Conservation (phyloP, 2,113 vertebrate genomes). For the Maccullochella peelii region DNA sequence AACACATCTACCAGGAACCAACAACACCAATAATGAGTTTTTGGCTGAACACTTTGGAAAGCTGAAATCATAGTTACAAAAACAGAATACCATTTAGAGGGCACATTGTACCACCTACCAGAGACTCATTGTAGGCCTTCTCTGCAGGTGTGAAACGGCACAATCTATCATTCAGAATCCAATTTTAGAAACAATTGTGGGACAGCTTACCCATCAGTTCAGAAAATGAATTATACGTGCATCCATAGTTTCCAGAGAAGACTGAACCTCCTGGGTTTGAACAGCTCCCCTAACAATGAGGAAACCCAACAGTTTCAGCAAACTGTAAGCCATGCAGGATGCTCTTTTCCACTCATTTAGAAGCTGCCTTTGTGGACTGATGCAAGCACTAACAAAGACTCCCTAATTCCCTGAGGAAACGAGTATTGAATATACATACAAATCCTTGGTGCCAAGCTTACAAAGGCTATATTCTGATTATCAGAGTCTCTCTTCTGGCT, state of each 20-base stretch:
- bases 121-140: background rate
- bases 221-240: background rate
- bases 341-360: constrained; percentile 38
- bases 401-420: constrained; percentile 45
- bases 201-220: background rate
- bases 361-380: constrained; percentile 44
- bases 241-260: constrained; percentile 13
- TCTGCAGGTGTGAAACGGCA: background rate
- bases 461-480: constrained; percentile 60
- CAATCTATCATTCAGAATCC: background rate
- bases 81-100: background rate
- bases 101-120: background rate
- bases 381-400: constrained; percentile 51
- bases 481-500: constrained; percentile 32
- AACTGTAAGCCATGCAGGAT: constrained; percentile 34
- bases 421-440: constrained; percentile 59
- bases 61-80: background rate
- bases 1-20: background rate
- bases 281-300: constrained; percentile 33
- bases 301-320: constrained; percentile 23
- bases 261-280: constrained; percentile 16
- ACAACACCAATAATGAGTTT: background rate
- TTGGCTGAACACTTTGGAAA: background rate
- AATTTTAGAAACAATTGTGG: background rate
- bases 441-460: constrained; percentile 42